phyloP scores from a whole-genome alignment of 1,140 invertebrate species.

The Propsilocerus akamusi region DNA sequence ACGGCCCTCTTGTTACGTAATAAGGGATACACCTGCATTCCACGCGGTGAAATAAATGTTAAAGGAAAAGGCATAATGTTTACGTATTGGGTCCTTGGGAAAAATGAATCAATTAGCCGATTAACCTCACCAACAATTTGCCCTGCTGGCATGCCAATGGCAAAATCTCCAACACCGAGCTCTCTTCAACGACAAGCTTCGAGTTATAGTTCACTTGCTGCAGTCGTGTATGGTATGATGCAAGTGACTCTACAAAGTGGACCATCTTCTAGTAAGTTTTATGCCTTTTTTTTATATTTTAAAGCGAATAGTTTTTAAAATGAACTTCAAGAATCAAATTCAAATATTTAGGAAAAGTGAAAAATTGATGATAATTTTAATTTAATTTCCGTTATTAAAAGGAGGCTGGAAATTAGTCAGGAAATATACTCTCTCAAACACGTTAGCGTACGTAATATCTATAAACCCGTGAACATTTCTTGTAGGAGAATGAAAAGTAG shows the following conservation, averaged over 20 bases:
- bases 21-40: constrained; percentile 23
- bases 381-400: neutral
- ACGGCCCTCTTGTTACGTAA: constrained; percentile 39
- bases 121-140: constrained; percentile 18
- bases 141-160: constrained; percentile 18
- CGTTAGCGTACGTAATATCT: constrained; percentile 1
- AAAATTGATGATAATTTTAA: neutral
- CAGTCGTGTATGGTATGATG: constrained; percentile 73
- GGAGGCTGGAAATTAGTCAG: neutral
- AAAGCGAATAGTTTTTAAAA: too few species aligned
- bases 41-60: constrained; percentile 67
- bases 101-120: constrained; percentile 28
- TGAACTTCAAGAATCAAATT: neutral
- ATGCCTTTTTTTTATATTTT: too few species aligned
- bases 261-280: constrained; percentile 29
- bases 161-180: constrained; percentile 13
- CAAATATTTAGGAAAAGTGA: neutral
- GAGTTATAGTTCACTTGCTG: constrained; percentile 58
- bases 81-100: constrained; percentile 71
- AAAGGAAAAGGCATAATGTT: constrained; percentile 93
- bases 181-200: constrained; percentile 43
- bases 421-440: neutral
- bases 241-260: constrained; percentile 42
- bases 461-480: too few species aligned
- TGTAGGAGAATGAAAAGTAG: too few species aligned